These are phyloP conservation scores for Arbacia lixula DNA, from an alignment of 53 echinoderm and acorn worm species.

Conservation along the genomic window DNA sequence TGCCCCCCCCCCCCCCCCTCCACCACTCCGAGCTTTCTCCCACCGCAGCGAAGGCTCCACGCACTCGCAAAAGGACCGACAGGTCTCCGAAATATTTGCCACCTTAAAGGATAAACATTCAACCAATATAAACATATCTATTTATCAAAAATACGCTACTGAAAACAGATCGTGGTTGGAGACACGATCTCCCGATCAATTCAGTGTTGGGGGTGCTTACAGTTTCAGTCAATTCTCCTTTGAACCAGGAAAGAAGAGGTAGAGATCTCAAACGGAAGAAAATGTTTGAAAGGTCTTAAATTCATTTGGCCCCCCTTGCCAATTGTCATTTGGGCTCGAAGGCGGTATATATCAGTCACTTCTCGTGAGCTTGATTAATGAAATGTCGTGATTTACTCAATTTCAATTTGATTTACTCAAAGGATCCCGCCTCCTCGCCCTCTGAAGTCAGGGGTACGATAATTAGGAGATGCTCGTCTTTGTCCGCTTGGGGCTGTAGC, in stretches of 20 bases:
- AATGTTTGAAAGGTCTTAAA: no score
- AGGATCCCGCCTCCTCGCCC: constrained; percentile 17
- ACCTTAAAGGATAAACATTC: constrained; percentile 50
- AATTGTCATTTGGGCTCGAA: no score
- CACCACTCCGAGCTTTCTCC: no score
- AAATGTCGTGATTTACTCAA: constrained; percentile 28
- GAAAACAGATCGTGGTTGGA: not conserved
- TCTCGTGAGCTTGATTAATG: constrained; percentile 3
- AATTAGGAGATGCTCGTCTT: constrained; percentile 8
- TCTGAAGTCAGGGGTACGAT: not conserved
- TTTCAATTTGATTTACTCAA: constrained; percentile 41
- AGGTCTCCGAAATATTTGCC: constrained; percentile 24
- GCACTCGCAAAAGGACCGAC: not conserved
- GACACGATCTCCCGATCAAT: no score
- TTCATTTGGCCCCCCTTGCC: no score
- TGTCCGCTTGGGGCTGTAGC: not conserved
- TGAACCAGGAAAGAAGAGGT: no score
- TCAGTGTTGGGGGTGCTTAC: no score
- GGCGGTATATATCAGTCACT: constrained; percentile 2
- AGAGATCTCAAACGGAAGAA: no score
- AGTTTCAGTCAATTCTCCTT: no score
- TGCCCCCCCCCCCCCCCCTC: not conserved
- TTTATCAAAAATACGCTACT: constrained; percentile 35
- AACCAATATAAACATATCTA: constrained; percentile 41
- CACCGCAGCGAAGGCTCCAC: no score